phyloP scores from a whole-genome alignment of 2,113 vertebrate genomes.

The Pedionomus torquatus region DNA sequence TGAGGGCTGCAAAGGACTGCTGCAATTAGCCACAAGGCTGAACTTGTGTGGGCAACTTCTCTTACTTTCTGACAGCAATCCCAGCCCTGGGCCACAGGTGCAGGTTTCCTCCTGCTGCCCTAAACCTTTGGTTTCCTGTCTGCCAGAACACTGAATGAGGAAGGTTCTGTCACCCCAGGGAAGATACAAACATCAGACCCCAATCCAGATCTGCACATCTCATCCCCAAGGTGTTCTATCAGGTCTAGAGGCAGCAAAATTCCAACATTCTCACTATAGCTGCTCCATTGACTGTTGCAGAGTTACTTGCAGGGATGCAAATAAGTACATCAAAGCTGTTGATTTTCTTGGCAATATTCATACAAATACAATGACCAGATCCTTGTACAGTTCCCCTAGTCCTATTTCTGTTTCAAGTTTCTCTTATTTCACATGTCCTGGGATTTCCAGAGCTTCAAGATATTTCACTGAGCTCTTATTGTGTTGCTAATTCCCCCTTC shows the following conservation, averaged over 20 bases:
- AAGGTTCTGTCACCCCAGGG: not conserved
- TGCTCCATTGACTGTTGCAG: accelerated
- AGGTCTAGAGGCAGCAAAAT: not conserved
- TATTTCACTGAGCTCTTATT: not conserved
- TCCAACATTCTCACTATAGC: accelerated
- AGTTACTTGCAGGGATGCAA: not conserved
- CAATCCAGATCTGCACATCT: not conserved
- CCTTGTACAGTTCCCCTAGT: not conserved
- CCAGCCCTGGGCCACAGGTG: not conserved
- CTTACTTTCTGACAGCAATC: not conserved
- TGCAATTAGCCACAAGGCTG: not conserved
- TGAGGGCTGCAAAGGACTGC: not conserved
- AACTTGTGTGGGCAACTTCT: not conserved
- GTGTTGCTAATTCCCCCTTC: not conserved
- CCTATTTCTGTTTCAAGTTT: not conserved
- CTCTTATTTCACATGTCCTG: not conserved
- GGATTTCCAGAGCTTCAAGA: not conserved
- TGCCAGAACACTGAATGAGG: not conserved
- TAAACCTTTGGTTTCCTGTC: not conserved
- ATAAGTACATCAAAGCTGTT: not conserved
- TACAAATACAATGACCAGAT: not conserved
- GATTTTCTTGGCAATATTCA: not conserved
- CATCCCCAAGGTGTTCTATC: not conserved
- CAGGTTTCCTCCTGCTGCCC: not conserved
- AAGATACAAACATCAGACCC: not conserved